Conservation (phyloP, 2,888 invertebrate genomes). For the Campoletis raptor region DNA sequence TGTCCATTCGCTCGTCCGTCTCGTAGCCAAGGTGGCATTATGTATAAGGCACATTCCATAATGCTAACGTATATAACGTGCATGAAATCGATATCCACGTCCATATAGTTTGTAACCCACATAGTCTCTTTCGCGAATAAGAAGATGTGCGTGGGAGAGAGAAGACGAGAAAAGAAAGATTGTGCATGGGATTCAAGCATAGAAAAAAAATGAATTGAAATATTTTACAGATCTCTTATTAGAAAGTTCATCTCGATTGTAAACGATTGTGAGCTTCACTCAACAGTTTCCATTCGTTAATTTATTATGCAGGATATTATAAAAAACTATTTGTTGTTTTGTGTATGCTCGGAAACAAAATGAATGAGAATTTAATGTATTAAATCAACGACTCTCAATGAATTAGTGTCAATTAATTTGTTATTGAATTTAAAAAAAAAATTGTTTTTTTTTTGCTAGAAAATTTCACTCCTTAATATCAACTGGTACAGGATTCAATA, state of each 20-base stretch:
- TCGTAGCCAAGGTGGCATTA: slow-evolving; percentile 71
- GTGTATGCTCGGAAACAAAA: not conserved
- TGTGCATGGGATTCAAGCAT: slow-evolving; percentile 73
- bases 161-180: not conserved
- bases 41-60: slow-evolving; percentile 82
- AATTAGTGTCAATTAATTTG: not conserved
- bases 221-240: not conserved
- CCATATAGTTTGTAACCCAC: slow-evolving; percentile 82
- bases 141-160: slow-evolving; percentile 4
- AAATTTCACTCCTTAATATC: not conserved
- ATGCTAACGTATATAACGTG: slow-evolving; percentile 79
- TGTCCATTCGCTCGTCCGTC: slow-evolving; percentile 66
- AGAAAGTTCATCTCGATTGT: not conserved
- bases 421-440: too few species aligned
- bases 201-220: slow-evolving; percentile 22
- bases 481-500: not conserved
- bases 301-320: not conserved
- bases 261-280: not conserved
- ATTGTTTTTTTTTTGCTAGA: not conserved
- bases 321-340: not conserved
- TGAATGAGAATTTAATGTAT: not conserved
- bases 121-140: slow-evolving; percentile 74
- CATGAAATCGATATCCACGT: slow-evolving; percentile 83
- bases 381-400: not conserved
- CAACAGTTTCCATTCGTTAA: not conserved